Evolutionary conservation across 2,113 vertebrate genomes (phyloP).

Genomic region (Phylloscopus whistleri): DNA sequence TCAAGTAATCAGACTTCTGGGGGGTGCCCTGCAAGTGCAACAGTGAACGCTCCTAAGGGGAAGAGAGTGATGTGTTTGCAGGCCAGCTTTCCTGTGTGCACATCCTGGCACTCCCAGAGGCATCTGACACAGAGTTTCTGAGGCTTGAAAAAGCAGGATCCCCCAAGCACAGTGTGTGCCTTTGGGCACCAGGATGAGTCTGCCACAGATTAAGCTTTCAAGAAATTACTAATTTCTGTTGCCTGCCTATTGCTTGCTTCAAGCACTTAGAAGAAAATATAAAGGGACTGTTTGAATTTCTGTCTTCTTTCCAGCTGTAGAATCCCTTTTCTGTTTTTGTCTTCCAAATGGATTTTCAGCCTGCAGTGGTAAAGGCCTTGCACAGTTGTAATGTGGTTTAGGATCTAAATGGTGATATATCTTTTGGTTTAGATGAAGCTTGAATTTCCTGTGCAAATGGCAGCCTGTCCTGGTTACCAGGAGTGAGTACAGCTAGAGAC

Average conservation of each 20-base stretch:
- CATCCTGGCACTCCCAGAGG: neutral
- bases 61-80: neutral
- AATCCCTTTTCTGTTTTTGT: neutral
- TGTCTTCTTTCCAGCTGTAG: neutral
- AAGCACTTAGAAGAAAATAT: neutral
- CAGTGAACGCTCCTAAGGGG: neutral
- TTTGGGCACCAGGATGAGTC: neutral
- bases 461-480: neutral
- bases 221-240: slow-evolving; percentile 1
- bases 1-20: neutral
- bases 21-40: neutral
- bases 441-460: neutral
- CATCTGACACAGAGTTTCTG: neutral
- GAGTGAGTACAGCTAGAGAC: neutral
- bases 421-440: neutral
- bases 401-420: neutral
- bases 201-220: neutral
- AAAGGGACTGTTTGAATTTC: neutral
- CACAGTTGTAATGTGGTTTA: neutral
- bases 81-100: neutral
- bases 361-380: neutral
- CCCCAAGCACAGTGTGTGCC: neutral
- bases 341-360: neutral
- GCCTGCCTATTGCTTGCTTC: neutral
- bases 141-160: neutral